Evolutionary conservation across 2,797 vertebrate genomes (phyloP).

Genomic region (Xerus rutilus): DNA sequence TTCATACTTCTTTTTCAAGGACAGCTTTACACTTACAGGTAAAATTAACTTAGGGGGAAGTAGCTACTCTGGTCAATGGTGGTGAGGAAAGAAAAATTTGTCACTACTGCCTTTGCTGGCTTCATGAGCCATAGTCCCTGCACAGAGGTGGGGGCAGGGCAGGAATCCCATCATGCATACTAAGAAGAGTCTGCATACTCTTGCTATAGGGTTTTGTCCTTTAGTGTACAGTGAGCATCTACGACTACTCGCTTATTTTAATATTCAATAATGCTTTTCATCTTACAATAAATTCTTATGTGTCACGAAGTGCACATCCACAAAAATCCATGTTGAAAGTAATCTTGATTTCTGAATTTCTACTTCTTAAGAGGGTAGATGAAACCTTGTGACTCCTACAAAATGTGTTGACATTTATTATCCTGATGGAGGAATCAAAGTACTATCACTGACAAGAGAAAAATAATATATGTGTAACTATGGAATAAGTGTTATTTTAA

Average conservation of each 20-base stretch:
- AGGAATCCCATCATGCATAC: not conserved
- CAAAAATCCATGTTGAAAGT: not conserved
- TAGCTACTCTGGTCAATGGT: not conserved
- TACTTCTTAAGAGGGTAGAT: constrained; percentile 23
- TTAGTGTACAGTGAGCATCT: not conserved
- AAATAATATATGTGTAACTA: not conserved
- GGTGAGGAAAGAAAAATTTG: not conserved
- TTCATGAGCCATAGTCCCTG: not conserved
- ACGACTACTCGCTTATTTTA: not conserved
- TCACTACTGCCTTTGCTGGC: not conserved
- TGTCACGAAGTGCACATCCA: constrained; percentile 6
- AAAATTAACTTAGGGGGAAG: not conserved
- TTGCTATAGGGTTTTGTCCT: not conserved
- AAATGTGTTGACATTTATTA: not conserved
- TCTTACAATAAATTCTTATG: constrained; percentile 13
- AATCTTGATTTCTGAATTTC: constrained; percentile 45
- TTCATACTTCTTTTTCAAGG: not conserved
- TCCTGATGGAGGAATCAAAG: not conserved
- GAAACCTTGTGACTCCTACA: not conserved
- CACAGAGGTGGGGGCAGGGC: not conserved
- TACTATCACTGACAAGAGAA: not conserved
- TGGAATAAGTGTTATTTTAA: not conserved
- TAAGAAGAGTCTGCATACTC: not conserved
- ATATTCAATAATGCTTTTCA: not conserved
- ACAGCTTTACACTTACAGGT: not conserved